Evolutionary conservation across 2,113 vertebrate genomes (phyloP).

Genomic region (Nanorana parkeri): DNA sequence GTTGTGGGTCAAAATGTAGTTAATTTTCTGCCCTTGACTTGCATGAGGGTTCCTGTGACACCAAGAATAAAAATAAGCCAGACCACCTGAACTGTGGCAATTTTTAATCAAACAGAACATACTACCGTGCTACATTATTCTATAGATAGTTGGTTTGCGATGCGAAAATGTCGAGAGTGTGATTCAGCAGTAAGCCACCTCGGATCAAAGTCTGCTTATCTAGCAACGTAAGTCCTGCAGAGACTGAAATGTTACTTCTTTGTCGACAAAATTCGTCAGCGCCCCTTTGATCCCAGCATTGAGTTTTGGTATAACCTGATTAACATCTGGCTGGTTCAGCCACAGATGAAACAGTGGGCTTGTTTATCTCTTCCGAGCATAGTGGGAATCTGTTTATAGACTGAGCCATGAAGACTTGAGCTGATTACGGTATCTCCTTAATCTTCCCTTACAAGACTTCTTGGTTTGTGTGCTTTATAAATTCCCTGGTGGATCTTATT

Average conservation of each 20-base stretch:
- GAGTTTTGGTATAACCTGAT: neutral
- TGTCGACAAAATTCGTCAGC: neutral
- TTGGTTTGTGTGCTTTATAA: neutral
- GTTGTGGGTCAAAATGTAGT: no score
- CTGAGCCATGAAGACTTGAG: neutral
- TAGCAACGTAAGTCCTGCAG: neutral
- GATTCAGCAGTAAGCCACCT: no score
- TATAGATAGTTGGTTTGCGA: no score
- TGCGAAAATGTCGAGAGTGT: no score
- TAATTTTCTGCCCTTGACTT: no score
- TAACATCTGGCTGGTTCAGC: slow-evolving; percentile 24
- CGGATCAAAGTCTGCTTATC: slow-evolving; percentile 24
- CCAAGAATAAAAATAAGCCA: no score
- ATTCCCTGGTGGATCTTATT: no score
- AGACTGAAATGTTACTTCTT: neutral
- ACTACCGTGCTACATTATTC: no score
- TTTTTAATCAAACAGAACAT: no score
- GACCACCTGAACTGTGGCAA: no score
- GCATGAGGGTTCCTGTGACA: no score
- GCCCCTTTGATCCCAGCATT: slow-evolving; percentile 24
- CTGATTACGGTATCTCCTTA: neutral
- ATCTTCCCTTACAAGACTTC: neutral
- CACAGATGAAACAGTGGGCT: neutral
- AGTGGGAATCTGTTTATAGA: neutral
- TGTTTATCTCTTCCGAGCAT: slow-evolving; percentile 12